Conservation (phyloP, 2,797 vertebrate species). For the Mastacembelus armatus region DNA sequence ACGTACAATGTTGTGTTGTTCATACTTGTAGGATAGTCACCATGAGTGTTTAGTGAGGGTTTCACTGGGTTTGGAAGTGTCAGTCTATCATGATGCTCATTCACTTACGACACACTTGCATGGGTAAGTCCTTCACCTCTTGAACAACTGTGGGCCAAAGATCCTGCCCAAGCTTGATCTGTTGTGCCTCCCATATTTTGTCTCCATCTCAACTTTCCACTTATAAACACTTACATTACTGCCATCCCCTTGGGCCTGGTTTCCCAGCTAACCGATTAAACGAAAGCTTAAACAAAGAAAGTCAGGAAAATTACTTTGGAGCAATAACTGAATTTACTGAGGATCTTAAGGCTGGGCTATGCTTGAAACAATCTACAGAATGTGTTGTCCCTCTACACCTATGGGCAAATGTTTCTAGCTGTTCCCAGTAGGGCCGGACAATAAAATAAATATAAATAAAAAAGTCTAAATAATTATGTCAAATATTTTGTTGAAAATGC, state of each 20-base stretch:
- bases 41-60: constrained; percentile 46
- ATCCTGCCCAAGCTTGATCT: constrained; percentile 63
- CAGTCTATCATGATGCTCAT: constrained; percentile 49
- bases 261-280: background rate
- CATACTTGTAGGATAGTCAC: constrained; percentile 56
- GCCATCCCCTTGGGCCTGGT: too few species aligned
- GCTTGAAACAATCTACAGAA: too few species aligned
- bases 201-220: constrained; percentile 2
- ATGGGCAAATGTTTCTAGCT: too few species aligned
- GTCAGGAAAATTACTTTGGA: background rate
- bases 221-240: too few species aligned
- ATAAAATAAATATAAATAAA: too few species aligned
- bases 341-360: background rate
- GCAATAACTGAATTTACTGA: background rate
- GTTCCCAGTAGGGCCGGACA: too few species aligned
- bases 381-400: too few species aligned
- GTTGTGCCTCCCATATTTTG: constrained; percentile 29
- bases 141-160: constrained; percentile 15
- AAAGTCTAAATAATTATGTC: too few species aligned
- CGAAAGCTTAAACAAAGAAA: constrained; percentile 1
- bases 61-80: constrained; percentile 54
- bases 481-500: too few species aligned
- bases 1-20: constrained; percentile 50
- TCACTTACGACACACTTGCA: constrained; percentile 43
- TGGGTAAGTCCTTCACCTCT: constrained; percentile 45